Conservation (phyloP, 2,113 vertebrate species). For the Elachura formosa region DNA sequence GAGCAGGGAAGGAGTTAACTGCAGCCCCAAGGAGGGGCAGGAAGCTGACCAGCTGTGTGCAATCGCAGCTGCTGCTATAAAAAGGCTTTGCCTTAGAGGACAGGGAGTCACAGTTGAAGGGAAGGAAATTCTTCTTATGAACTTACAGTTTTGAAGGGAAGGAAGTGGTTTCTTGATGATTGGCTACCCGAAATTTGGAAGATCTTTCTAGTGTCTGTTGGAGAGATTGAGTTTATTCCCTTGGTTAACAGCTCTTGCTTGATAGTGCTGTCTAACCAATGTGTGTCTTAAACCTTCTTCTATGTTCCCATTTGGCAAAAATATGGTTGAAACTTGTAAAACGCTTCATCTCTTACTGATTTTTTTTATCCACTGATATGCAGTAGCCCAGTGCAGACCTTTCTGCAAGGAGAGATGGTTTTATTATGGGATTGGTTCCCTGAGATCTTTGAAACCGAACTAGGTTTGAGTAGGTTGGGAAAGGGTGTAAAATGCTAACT, state of each 20-base stretch:
- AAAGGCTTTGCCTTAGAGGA: conserved; percentile 40
- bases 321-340: neutral
- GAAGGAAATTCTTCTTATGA: conserved; percentile 54
- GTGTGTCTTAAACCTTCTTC: neutral
- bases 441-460: neutral
- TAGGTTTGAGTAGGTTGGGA: neutral
- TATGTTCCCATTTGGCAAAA: neutral
- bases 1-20: neutral
- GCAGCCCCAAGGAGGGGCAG: conserved; percentile 28
- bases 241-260: neutral
- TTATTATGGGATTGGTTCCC: neutral
- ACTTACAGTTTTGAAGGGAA: conserved; percentile 7
- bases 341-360: neutral
- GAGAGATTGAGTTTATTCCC: neutral
- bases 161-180: neutral
- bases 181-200: neutral
- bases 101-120: neutral
- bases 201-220: neutral
- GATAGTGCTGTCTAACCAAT: neutral
- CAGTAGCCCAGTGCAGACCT: neutral
- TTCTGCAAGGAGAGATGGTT: neutral
- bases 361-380: neutral
- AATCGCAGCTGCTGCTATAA: conserved; percentile 61
- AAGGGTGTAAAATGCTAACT: neutral
- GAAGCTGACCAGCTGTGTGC: conserved; percentile 53